These are phyloP conservation scores for Gymnocheta viridis DNA, from an alignment of 2,888 invertebrate species.

Conservation along the genomic window DNA sequence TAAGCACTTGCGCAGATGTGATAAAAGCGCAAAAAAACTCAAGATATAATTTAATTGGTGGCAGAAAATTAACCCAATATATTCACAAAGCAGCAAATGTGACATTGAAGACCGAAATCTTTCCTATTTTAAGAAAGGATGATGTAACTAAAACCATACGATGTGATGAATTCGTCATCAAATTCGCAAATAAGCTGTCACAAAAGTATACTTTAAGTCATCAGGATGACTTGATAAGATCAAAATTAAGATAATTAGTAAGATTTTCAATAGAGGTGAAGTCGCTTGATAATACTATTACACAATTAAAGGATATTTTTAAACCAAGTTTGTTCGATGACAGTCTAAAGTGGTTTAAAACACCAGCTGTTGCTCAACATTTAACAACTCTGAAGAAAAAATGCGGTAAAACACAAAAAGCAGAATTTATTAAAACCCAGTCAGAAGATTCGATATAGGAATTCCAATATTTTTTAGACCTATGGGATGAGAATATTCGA, in stretches of 20 bases:
- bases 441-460: neutral
- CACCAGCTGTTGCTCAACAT: neutral
- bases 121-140: neutral
- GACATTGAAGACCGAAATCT: neutral
- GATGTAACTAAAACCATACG: neutral
- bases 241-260: neutral
- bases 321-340: neutral
- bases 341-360: neutral
- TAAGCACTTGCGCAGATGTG: neutral
- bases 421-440: neutral
- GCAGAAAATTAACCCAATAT: neutral
- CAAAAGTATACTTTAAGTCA: neutral
- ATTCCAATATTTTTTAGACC: neutral
- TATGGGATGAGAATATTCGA: neutral
- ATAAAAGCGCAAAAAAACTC: neutral
- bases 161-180: neutral
- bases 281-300: neutral
- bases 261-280: neutral
- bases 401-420: neutral
- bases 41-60: neutral
- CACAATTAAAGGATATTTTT: neutral
- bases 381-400: neutral
- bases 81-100: neutral
- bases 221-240: constrained; percentile 23
- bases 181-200: neutral